phyloP scores from a whole-genome alignment of 2,888 invertebrate genomes.

The Phragmatobia fuliginosa region DNA sequence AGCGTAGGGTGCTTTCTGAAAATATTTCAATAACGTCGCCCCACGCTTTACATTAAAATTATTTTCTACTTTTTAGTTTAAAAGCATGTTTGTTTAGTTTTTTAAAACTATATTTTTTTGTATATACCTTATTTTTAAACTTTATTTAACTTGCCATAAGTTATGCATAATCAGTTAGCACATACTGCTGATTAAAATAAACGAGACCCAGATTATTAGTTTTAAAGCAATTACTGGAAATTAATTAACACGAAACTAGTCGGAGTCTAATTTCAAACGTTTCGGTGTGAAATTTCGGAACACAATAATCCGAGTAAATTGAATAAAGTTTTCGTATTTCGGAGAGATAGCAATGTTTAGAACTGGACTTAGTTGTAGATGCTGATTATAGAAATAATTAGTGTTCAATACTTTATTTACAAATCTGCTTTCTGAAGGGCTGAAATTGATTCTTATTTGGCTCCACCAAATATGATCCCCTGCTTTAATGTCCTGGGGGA shows the following conservation, averaged over 20 bases:
- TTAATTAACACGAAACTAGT: conserved; percentile 2
- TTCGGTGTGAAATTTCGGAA: neutral
- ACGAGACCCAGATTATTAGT: neutral
- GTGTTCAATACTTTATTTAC: neutral
- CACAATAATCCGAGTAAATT: neutral
- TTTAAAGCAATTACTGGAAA: neutral
- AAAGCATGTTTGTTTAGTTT: no score
- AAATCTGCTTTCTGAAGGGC: neutral
- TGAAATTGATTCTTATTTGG: no score
- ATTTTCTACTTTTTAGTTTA: no score
- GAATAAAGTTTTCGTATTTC: neutral
- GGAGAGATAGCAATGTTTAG: neutral
- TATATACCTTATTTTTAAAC: neutral
- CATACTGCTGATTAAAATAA: neutral
- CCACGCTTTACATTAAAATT: no score
- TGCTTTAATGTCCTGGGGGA: no score
- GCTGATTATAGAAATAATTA: neutral
- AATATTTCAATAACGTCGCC: no score
- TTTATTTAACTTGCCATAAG: neutral
- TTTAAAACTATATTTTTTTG: no score
- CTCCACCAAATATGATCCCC: no score
- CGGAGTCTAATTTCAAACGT: neutral
- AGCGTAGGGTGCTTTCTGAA: no score
- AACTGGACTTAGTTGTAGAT: neutral
- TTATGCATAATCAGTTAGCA: neutral